Conservation (phyloP, 2,797 vertebrate species). For the Jordanella pulchra region DNA sequence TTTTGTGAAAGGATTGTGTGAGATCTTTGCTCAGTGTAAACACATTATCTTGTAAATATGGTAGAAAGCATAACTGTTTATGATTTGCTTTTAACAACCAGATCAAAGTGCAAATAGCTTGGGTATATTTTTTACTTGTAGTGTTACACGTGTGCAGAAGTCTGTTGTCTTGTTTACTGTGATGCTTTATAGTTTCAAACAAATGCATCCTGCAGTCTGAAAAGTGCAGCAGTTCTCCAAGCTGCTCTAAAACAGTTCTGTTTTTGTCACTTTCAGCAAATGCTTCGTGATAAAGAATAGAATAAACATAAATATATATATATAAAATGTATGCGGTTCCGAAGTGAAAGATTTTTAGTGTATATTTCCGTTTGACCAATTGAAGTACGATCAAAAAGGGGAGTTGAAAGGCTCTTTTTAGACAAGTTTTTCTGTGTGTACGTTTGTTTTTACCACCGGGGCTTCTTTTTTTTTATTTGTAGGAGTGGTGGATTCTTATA, state of each 20-base stretch:
- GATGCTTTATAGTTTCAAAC: slow-evolving; percentile 45
- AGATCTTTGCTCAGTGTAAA: slow-evolving; percentile 36
- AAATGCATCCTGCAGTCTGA: slow-evolving; percentile 43
- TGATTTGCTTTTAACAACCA: slow-evolving; percentile 36
- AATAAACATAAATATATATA: slow-evolving; percentile 71
- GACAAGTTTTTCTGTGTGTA: not conserved
- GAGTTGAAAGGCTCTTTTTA: not conserved
- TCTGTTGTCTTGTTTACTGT: slow-evolving; percentile 59
- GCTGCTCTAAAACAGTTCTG: slow-evolving; percentile 49
- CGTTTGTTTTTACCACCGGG: not conserved
- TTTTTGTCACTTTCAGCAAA: slow-evolving; percentile 69
- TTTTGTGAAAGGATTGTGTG: slow-evolving; percentile 23
- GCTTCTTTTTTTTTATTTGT: not conserved
- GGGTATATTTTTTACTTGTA: slow-evolving; percentile 14
- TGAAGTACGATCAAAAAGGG: slow-evolving; percentile 14
- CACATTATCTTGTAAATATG: slow-evolving; percentile 64
- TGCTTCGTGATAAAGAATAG: slow-evolving; percentile 62
- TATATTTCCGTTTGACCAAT: too few relatives aligned
- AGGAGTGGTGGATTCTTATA: accelerated
- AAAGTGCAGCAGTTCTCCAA: slow-evolving; percentile 55
- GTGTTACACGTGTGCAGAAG: slow-evolving; percentile 35
- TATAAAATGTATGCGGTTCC: not conserved
- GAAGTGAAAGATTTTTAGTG: not conserved
- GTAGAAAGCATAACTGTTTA: slow-evolving; percentile 41
- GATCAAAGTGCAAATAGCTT: slow-evolving; percentile 18